A percentile compares a stretch with the other conserved stretches of the same genome.
Evolutionary conservation across 2,888 invertebrate genomes (phyloP).

Genomic region (Volucella zonaria): DNA sequence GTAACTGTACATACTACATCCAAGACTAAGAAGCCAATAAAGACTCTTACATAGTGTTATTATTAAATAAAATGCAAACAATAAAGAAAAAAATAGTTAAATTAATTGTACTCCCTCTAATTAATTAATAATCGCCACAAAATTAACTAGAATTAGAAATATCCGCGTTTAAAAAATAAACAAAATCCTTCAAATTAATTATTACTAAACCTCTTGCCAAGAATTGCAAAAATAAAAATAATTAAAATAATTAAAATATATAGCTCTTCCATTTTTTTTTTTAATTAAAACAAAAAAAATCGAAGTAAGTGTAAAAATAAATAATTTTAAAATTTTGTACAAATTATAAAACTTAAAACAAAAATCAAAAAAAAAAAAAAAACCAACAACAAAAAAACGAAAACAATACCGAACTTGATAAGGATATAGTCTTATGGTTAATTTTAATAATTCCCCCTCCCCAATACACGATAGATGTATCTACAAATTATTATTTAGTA

Average conservation of each 20-base stretch:
- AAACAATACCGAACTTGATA: slow-evolving; percentile 14
- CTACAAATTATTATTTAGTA: slow-evolving; percentile 70
- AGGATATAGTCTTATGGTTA: slow-evolving; percentile 22
- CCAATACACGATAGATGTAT: slow-evolving; percentile 17
- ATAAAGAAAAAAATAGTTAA: slow-evolving; percentile 41
- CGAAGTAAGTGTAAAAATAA: slow-evolving; percentile 45
- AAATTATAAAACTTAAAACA: slow-evolving; percentile 46
- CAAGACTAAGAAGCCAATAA: slow-evolving; percentile 82
- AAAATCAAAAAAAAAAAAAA: neutral
- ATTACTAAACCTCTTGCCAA: slow-evolving; percentile 64
- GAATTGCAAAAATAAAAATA: slow-evolving; percentile 36
- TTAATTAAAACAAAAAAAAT: slow-evolving; percentile 21
- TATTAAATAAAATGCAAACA: slow-evolving; percentile 12
- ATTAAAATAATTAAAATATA: slow-evolving; percentile 28
- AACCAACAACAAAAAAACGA: neutral
- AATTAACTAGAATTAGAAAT: neutral
- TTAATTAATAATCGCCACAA: slow-evolving; percentile 68
- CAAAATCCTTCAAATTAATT: slow-evolving; percentile 11
- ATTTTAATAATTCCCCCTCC: slow-evolving; percentile 7
- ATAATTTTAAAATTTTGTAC: slow-evolving; percentile 54
- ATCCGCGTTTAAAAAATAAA: slow-evolving; percentile 11
- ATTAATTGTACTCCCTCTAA: slow-evolving; percentile 25
- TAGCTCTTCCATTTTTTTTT: slow-evolving; percentile 62
- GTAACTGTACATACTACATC: slow-evolving; percentile 73
- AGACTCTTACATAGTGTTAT: slow-evolving; percentile 78